Percentiles rank a stretch among this genome's conserved stretches.
These are phyloP conservation scores for Napeogenes sylphis DNA, from an alignment of 2,888 invertebrate genomes.

Conservation along the genomic window DNA sequence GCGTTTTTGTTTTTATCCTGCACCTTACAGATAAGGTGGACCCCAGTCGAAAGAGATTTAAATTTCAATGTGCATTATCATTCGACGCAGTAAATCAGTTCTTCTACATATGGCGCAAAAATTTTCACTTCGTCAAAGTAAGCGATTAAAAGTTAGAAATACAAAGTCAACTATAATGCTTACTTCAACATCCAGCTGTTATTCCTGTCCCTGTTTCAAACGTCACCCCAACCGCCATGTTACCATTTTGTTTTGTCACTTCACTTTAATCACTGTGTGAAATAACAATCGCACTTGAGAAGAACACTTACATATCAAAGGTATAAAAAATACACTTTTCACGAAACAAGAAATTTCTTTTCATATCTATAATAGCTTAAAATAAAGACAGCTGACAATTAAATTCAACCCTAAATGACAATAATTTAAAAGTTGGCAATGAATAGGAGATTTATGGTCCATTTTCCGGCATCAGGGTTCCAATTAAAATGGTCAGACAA, in stretches of 20 bases:
- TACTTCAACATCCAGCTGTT: conserved; percentile 38
- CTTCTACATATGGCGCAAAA: conserved; percentile 23
- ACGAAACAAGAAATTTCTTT: conserved; percentile 34
- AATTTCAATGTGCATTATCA: conserved; percentile 44
- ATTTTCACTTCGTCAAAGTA: conserved; percentile 18
- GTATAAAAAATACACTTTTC: conserved; percentile 46
- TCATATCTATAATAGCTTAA: conserved; percentile 18
- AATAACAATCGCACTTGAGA: conserved; percentile 67
- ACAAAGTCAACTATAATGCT: conserved; percentile 60
- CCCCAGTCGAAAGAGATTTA: conserved; percentile 39
- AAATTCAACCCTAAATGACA: conserved; percentile 34
- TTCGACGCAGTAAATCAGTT: conserved; percentile 30
- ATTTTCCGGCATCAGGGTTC: conserved; percentile 51
- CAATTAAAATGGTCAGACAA: conserved; percentile 55
- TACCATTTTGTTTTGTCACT: conserved; percentile 75
- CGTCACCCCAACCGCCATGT: conserved; percentile 43
- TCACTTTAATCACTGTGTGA: conserved; percentile 75
- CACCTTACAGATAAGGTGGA: conserved; percentile 56
- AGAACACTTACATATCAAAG: conserved; percentile 58
- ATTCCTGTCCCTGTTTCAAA: conserved; percentile 26
- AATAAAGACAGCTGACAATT: not conserved
- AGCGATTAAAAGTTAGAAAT: conserved; percentile 26
- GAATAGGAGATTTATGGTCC: conserved; percentile 57
- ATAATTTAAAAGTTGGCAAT: conserved; percentile 55
- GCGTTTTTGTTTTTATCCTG: conserved; percentile 65